Percentiles rank a stretch among this genome's conserved stretches.
These are phyloP conservation scores for Coelogynopora nodosa DNA, from an alignment of 2,888 invertebrate genomes.

Conservation along the genomic window DNA sequence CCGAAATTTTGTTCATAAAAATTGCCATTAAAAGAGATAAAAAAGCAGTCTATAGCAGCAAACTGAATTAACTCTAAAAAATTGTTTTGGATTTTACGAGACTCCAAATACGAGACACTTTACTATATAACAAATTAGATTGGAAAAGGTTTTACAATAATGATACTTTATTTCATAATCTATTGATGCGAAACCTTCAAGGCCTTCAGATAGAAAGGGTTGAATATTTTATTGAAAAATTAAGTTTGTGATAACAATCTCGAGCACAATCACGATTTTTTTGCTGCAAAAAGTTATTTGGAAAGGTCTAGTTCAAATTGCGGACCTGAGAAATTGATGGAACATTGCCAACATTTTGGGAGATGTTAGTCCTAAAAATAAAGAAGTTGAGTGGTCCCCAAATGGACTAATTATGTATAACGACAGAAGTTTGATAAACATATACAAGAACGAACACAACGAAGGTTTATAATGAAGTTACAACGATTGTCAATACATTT, in stretches of 20 bases:
- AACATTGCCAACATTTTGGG: conserved; percentile 8
- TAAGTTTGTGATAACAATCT: neutral
- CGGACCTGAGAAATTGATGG: conserved; percentile 14
- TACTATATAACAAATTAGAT: no score
- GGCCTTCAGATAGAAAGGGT: conserved; percentile 20
- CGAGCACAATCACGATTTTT: neutral
- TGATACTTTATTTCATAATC: no score
- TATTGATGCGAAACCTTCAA: no score
- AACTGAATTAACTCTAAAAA: no score
- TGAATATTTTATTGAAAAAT: conserved; percentile 10
- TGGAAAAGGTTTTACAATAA: no score
- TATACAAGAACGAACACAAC: conserved; percentile 11
- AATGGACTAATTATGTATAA: neutral
- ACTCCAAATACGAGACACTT: no score
- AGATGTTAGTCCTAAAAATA: neutral
- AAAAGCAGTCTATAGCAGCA: no score
- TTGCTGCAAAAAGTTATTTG: conserved; percentile 17
- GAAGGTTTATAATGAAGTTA: conserved; percentile 18
- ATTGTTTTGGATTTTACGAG: no score
- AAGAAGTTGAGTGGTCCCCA: conserved; percentile 21
- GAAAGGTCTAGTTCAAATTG: conserved; percentile 31
- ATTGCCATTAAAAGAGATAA: no score
- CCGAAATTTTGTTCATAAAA: no score
- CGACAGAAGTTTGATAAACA: neutral
- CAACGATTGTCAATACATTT: conserved; percentile 17